A percentile compares a stretch with the other conserved stretches of the same genome.
Evolutionary conservation across 2,113 vertebrate species (phyloP).

Genomic region (Tragelaphus strepsiceros): DNA sequence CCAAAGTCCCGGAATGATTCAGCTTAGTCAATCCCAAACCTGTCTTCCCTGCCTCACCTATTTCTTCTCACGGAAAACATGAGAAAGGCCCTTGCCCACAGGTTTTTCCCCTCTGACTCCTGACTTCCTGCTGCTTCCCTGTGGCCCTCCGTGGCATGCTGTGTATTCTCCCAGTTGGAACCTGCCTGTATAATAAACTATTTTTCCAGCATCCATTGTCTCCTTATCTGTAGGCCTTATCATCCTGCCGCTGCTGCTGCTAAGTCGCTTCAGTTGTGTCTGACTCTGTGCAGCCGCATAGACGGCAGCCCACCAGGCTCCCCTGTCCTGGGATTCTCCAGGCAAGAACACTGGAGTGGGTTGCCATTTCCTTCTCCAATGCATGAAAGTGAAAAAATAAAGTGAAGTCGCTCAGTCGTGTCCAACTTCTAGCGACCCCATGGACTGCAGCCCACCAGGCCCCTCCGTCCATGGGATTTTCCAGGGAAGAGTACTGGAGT

Average conservation of each 20-base stretch:
- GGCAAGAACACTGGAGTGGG: no score
- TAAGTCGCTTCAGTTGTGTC: no score
- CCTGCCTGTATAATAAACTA: background rate
- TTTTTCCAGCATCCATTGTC: background rate
- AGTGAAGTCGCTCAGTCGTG: no score
- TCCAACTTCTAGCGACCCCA: no score
- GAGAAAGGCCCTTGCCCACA: background rate
- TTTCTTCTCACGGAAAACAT: background rate
- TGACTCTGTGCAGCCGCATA: no score
- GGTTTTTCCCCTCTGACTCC: background rate
- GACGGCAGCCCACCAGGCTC: no score
- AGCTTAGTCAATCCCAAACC: background rate
- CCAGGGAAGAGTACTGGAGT: no score
- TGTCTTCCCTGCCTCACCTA: background rate
- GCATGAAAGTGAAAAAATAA: no score
- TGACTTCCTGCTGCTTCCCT: background rate
- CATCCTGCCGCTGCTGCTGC: background rate
- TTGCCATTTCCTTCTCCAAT: no score
- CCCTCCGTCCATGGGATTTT: no score
- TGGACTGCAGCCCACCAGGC: no score
- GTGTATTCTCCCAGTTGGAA: background rate
- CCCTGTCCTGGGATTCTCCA: no score
- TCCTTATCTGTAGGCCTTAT: background rate
- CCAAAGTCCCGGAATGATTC: background rate
- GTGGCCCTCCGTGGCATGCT: accelerated